phyloP scores from a whole-genome alignment of 2,888 invertebrate species.

The Mesorhabditis sp. region DNA sequence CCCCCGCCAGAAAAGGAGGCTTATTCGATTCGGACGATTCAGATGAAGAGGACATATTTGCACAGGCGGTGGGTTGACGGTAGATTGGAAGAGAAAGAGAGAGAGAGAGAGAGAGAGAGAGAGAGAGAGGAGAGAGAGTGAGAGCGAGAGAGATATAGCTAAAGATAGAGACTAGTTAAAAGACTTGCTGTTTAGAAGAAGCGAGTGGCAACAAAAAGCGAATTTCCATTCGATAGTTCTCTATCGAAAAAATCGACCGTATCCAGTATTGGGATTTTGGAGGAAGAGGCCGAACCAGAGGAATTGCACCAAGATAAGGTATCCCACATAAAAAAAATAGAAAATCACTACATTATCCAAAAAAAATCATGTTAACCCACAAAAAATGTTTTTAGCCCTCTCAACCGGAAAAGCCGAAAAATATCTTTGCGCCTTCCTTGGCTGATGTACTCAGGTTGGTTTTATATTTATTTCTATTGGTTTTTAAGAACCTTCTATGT shows the following conservation, averaged over 20 bases:
- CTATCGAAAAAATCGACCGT: neutral
- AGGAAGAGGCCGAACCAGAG: slow-evolving; percentile 1
- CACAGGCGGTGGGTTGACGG: neutral
- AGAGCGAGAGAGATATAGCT: too few species aligned
- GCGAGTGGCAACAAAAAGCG: neutral
- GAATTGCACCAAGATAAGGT: neutral
- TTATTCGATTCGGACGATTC: slow-evolving; percentile 1
- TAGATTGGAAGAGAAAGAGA: too few species aligned
- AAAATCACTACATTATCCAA: too few species aligned
- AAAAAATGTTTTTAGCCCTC: too few species aligned
- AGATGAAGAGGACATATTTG: slow-evolving; percentile 2
- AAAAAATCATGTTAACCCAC: too few species aligned
- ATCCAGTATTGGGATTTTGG: neutral
- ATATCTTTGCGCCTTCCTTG: neutral
- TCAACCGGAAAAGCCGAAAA: neutral
- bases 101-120: too few species aligned
- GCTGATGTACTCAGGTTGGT: neutral
- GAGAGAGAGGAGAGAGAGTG: too few species aligned
- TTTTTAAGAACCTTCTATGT: too few species aligned
- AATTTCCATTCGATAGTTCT: neutral
- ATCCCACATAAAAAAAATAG: too few species aligned
- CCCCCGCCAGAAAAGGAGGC: neutral
- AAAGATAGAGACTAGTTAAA: neutral
- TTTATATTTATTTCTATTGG: neutral
- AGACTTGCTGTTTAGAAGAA: neutral